Conservation (phyloP, 2,888 invertebrate genomes). For the Capitulum mitella region DNA sequence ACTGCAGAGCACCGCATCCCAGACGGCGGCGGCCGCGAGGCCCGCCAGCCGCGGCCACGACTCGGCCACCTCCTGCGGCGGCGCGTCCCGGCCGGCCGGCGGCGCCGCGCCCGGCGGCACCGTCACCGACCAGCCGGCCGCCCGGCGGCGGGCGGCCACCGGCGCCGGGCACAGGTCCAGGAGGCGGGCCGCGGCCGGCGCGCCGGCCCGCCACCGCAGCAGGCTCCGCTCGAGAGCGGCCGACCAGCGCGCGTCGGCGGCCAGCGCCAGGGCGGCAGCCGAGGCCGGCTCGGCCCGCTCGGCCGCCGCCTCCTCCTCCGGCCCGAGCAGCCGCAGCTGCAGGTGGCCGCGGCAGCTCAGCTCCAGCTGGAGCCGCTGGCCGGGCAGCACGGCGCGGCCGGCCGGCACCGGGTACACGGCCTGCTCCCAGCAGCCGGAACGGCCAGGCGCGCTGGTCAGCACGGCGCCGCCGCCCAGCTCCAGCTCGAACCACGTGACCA, state of each 20-base stretch:
- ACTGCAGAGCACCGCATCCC: not conserved
- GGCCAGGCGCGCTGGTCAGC: constrained; percentile 56
- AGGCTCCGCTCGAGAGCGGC: not conserved
- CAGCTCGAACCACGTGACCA: constrained; percentile 67
- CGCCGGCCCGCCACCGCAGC: not conserved
- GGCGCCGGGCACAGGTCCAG: constrained; percentile 12
- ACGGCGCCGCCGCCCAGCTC: constrained; percentile 55
- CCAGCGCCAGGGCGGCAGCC: not conserved
- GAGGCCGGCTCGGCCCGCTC: too few relatives aligned
- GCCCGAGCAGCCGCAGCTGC: not conserved
- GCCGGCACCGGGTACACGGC: constrained; percentile 54
- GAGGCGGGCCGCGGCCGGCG: not conserved
- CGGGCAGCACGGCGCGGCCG: not conserved
- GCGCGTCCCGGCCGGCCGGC: too few relatives aligned
- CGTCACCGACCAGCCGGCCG: not conserved
- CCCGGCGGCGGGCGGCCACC: not conserved
- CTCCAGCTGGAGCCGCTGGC: not conserved
- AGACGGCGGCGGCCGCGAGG: not conserved
- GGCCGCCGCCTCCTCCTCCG: too few relatives aligned
- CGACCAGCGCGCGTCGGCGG: not conserved
- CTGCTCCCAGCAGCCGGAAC: constrained; percentile 64
- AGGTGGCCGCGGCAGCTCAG: not conserved
- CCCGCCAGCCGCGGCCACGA: too few relatives aligned
- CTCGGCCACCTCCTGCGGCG: too few relatives aligned
- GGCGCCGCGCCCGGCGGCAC: too few relatives aligned